Conservation (phyloP, 2,113 vertebrate genomes). For the zebrafish (Danio rerio) region GRCz12tu NC_133177.1:54478001-54478500, state of each 20-base stretch:
- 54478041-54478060: no score
- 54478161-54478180: background rate
- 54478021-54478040: no score
- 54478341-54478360: slow-evolving; percentile 18
- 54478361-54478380: slow-evolving; percentile 3
- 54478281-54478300: slow-evolving; percentile 38
- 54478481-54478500: slow-evolving; percentile 21
- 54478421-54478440: background rate
- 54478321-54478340: slow-evolving; percentile 3
- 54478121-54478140: no score
- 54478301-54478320: slow-evolving; percentile 36
- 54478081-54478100: no score
- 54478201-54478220: slow-evolving; percentile 7
- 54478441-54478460: slow-evolving; percentile 45
- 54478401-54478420: slow-evolving; percentile 18
- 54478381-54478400: slow-evolving; percentile 2
- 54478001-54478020: no score
- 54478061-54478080: no score
- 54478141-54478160: background rate
- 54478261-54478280: background rate
- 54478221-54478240: slow-evolving; percentile 3
- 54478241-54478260: slow-evolving; percentile 20
- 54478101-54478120: no score
- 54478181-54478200: slow-evolving; percentile 34
- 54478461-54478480: background rate